Evolutionary conservation across 2,888 invertebrate species (phyloP).

Genomic region (Drosophila crucigera): DNA sequence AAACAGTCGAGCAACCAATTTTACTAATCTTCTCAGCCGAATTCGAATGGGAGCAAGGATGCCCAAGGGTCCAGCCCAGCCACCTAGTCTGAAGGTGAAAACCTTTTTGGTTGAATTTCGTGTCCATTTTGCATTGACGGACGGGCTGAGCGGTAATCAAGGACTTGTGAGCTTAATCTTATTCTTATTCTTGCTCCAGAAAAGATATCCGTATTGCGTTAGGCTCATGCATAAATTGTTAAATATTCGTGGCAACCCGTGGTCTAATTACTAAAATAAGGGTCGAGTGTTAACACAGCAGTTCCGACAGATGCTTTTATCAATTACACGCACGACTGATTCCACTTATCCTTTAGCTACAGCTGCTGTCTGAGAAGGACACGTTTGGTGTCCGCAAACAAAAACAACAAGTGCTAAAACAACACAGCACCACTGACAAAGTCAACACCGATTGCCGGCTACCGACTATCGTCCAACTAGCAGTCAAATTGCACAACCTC

Average conservation of each 20-base stretch:
- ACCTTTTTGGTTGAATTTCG: slow-evolving; percentile 26
- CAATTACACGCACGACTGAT: slow-evolving; percentile 62
- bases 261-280: slow-evolving; percentile 39
- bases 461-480: neutral
- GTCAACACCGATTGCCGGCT: slow-evolving; percentile 38
- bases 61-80: neutral
- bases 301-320: slow-evolving; percentile 51
- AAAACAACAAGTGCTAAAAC: slow-evolving; percentile 36
- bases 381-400: slow-evolving; percentile 46
- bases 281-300: slow-evolving; percentile 20
- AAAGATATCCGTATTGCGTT: slow-evolving; percentile 7
- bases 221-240: slow-evolving; percentile 6
- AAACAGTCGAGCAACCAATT: slow-evolving; percentile 48
- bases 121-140: slow-evolving; percentile 36
- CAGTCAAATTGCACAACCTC: slow-evolving; percentile 15
- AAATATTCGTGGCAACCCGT: neutral
- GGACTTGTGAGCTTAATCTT: slow-evolving; percentile 28
- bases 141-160: slow-evolving; percentile 39
- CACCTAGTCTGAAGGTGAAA: slow-evolving; percentile 25
- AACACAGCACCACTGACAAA: slow-evolving; percentile 42
- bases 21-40: slow-evolving; percentile 62
- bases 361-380: slow-evolving; percentile 22
- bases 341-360: neutral
- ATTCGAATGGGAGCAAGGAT: neutral
- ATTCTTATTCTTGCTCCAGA: slow-evolving; percentile 14